Percentiles rank a stretch among this genome's conserved stretches.
phyloP scores from a whole-genome alignment of 2,888 invertebrate genomes.

The Drosophila rubida region DNA sequence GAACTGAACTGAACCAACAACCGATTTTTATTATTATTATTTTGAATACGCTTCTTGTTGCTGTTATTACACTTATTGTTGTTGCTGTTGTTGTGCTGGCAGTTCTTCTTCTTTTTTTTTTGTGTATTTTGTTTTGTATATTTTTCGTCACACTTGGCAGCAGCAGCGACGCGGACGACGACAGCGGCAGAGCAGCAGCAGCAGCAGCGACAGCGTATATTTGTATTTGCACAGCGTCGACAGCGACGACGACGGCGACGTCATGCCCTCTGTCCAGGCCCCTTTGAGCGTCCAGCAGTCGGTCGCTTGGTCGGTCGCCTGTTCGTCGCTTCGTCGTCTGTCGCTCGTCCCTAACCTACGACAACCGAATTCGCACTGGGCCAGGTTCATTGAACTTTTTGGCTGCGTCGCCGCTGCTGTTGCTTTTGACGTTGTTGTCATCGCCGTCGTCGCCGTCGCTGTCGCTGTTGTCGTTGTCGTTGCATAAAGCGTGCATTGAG shows the following conservation, averaged over 20 bases:
- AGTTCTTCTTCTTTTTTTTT: slow-evolving; percentile 47
- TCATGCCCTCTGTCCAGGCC: slow-evolving; percentile 56
- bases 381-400: slow-evolving; percentile 81
- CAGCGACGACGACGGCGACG: slow-evolving; percentile 51
- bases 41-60: slow-evolving; percentile 77
- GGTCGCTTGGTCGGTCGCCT: slow-evolving; percentile 33
- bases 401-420: slow-evolving; percentile 57
- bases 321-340: slow-evolving; percentile 47
- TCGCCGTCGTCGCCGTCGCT: slow-evolving; percentile 36
- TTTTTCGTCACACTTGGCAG: slow-evolving; percentile 80
- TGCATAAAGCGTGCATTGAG: slow-evolving; percentile 78
- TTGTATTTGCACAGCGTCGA: slow-evolving; percentile 68
- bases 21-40: slow-evolving; percentile 79
- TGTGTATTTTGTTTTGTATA: slow-evolving; percentile 79
- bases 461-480: slow-evolving; percentile 46
- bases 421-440: slow-evolving; percentile 34
- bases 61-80: slow-evolving; percentile 64
- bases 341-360: slow-evolving; percentile 77
- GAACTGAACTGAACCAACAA: slow-evolving; percentile 67
- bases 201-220: slow-evolving; percentile 48
- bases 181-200: slow-evolving; percentile 25
- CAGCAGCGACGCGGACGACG: slow-evolving; percentile 41
- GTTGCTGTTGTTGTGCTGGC: slow-evolving; percentile 55
- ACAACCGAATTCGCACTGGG: slow-evolving; percentile 79
- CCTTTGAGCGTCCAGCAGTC: slow-evolving; percentile 40